Base-by-base conservation (phyloP, 2,113 vertebrate species). In the Colistium nudipinnis region DNA sequence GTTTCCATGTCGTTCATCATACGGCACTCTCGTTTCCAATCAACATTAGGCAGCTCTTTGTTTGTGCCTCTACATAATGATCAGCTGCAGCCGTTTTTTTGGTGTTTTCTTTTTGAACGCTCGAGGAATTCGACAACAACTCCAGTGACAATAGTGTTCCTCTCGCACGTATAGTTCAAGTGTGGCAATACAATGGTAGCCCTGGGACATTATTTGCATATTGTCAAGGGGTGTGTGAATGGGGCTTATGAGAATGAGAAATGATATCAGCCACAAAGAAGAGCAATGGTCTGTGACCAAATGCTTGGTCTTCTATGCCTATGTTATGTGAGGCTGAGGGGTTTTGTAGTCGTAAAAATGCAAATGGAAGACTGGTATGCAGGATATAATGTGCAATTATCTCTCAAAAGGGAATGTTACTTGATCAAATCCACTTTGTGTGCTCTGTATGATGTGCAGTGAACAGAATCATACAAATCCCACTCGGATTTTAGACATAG, bases 121-220 rank as follows among this genome's bases (percentile, higher is more conserved):
- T 68, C 36, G 7, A 78, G 63, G 76, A 76, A 74, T 82, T 43
- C 62, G 70, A 82, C 74, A 80, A 77, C 39, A 77, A 79, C 65
- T 69, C 52, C 54, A 59, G 44, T 33, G 52, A 80, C 49, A 82
- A 69, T 44, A 62, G 36, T 51, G 47, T 49, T 82, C 48, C 39
- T 75, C 62, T 78, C 44, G 35, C 43, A 83, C 62, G 20, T 55
- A 65, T 30, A 80, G 67, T 69, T 84, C 67, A 80, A 85, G 70
- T 66, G 78, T 39, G 57, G 62, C 39, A 68, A 71, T 41, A 70
- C 80, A 83, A 76, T 74, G 53, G 76, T 81, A 61, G 84, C 81
- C 84, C 76, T 81, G 76, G 86, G 88, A 84, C 71, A 82, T 82
- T 76, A 85, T 87, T 87, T 86, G 86, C 86, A 88, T 88, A 83